Evolutionary conservation across 2,888 invertebrate genomes (phyloP), one percentile per base, ranked within the genome.

Genomic region (Eudasyphora cyanicolor): DNA sequence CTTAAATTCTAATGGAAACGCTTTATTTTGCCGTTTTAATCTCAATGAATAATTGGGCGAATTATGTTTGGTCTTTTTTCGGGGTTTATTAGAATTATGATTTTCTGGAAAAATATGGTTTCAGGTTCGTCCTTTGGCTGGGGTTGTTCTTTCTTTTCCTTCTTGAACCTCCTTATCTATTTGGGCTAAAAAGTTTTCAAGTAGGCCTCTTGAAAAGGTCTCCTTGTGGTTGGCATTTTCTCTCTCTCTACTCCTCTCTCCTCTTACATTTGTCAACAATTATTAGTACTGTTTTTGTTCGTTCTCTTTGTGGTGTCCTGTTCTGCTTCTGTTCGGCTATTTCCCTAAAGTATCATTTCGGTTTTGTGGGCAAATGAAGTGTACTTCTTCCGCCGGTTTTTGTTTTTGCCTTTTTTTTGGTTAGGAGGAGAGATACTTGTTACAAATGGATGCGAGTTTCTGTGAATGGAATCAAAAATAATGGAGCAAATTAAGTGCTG

Each of bases 261-360:
- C 29, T 35, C 24, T 29, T 32, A 24, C 51, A 24, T 42, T 67
- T 67, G 67, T 67, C 67, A 67, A 67, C 67, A 67, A 67, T 67
- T 67, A 67, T 67, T 42, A 67, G 42, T 21, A 21, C 21, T 2
- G 1, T 21, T 64, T 64, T 64, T 21, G 2, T 32, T 19, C 2
- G 14, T 19, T 17, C 17, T 64, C 10, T 62, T 1, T 14, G 4
- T 2, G 5, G 17, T 27, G 2, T 35, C 62, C 29, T 35, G 35
- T 6, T 32, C 1, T 21, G 10, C 21, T 35, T n/a, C 24, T n/a
- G 4, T 27, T 27, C 14, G 5, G 57, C 57, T n/a, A 27, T 24
- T 3, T 60, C 80, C 78, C 77, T 38, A 27, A 80, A 78, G 78
- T 71, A 84, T 81, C 81, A 80, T 81, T 84, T 84, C 54, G 75